Percentiles rank a stretch among this genome's conserved stretches.
These are phyloP conservation scores for Bombus superbus DNA, from an alignment of 1,140 invertebrate genomes.

Conservation along the genomic window DNA sequence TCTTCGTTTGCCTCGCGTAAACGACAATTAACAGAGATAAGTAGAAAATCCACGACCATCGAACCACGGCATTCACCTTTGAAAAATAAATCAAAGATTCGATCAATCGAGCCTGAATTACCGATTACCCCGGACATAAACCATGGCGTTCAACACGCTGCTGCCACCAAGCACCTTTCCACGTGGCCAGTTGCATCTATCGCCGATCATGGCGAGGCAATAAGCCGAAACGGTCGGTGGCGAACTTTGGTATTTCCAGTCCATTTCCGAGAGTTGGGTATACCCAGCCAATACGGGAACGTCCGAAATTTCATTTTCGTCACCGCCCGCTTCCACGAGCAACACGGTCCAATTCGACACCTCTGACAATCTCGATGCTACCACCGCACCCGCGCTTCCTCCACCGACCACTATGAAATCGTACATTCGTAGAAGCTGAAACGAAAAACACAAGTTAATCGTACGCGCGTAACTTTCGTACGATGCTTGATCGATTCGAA, in stretches of 20 bases:
- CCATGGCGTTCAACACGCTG: slow-evolving; percentile 97
- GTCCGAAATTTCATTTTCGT: slow-evolving; percentile 92
- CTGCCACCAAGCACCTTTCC: slow-evolving; percentile 96
- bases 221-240: slow-evolving; percentile 89
- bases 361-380: slow-evolving; percentile 94
- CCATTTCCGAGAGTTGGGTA: slow-evolving; percentile 90
- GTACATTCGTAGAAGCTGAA: slow-evolving; percentile 88
- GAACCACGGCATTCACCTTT: no score
- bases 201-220: slow-evolving; percentile 92
- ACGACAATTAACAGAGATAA: no score
- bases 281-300: slow-evolving; percentile 90
- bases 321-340: slow-evolving; percentile 91
- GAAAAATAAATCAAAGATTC: not conserved
- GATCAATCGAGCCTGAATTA: slow-evolving; percentile 46
- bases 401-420: slow-evolving; percentile 95
- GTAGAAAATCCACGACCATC: no score
- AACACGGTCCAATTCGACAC: slow-evolving; percentile 90
- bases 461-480: no score
- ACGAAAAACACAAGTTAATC: not conserved
- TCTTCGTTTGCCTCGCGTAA: no score
- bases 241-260: slow-evolving; percentile 95
- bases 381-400: slow-evolving; percentile 95
- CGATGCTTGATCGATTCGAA: not conserved
- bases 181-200: slow-evolving; percentile 93
- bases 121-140: slow-evolving; percentile 96